Base-by-base conservation (phyloP, 1,140 invertebrate genomes). In the Armadillidium nasatum region DNA sequence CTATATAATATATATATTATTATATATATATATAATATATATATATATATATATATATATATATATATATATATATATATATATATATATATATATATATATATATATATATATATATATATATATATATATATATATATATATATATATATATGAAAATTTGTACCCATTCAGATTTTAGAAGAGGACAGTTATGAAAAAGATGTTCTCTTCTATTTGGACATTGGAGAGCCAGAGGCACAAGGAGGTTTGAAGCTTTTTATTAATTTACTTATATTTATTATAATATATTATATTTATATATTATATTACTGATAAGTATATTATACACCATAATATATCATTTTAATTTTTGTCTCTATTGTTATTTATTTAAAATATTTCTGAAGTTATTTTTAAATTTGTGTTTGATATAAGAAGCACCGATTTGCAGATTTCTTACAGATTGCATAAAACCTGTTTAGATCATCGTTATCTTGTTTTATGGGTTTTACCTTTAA, bases 121-220 rank as follows among this genome's bases (percentile, higher is more conserved):
- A 72, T 72, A 72, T 72, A 72, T 72, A 72, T 72, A 72, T 72
- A 72, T 72, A 72, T 72, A 72, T 72, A 72, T 72, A 72, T 72
- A 45, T 45, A 72, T 45, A 72, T 72, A 72, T 72, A n/a, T 23
- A 23, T 15, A 54, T 21, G 96, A 84, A 92, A 96, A 88, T 86
- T 86, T 75, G 93, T 99, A 82, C 86, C 88, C 44, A 87, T 99
- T 73, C 89, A 89, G 75, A 96, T 99, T 78, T 89, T 95, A 75
- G 96, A 99, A 86, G 94, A 98, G 84, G 96, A 98, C 85, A 96
- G 95, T 83, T 99, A 99, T 84, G 96, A 99, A 85, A 98, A 98
- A 85, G 94, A 96, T 83, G 93, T 96, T 10, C 88, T 93, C 11
- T 97, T 99, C 84, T 96, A 92, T 84, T 90, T 99, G 0, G 91